These are phyloP conservation scores for Diploscapter pachys DNA, from an alignment of 1,140 invertebrate species.

Conservation along the genomic window DNA sequence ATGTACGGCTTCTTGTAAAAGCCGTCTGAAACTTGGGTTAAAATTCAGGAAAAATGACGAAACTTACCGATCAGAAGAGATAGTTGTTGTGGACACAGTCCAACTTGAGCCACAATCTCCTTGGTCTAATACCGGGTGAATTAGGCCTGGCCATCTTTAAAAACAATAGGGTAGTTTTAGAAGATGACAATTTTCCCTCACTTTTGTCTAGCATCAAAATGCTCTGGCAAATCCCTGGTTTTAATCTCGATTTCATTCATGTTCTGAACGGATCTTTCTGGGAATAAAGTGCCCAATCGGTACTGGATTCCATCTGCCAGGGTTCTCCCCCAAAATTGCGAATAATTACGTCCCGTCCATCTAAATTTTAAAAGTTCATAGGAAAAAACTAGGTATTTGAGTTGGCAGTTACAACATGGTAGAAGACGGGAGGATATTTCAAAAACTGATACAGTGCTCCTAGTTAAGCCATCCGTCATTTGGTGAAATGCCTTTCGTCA, in stretches of 20 bases:
- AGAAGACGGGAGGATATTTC: too few species aligned
- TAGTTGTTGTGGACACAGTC: constrained; percentile 76
- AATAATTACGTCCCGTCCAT: constrained; percentile 79
- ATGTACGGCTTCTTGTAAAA: too few species aligned
- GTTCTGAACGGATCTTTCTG: constrained; percentile 59
- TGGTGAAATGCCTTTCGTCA: too few species aligned
- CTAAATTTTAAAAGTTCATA: constrained; percentile 39
- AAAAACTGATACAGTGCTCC: too few species aligned
- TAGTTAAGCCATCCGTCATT: too few species aligned
- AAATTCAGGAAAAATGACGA: background rate
- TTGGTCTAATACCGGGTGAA: constrained; percentile 77
- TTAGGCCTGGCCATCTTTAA: constrained; percentile 69
- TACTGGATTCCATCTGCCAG: constrained; percentile 74
- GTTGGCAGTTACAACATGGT: too few species aligned
- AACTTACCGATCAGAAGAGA: constrained; percentile 38
- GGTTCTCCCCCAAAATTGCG: constrained; percentile 77
- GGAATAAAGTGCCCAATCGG: constrained; percentile 69
- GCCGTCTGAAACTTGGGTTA: background rate
- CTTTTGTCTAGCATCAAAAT: constrained; percentile 72
- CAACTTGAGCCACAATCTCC: constrained; percentile 85
- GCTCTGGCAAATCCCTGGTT: constrained; percentile 51
- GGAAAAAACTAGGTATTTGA: too few species aligned
- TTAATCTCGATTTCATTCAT: constrained; percentile 63
- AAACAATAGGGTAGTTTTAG: too few species aligned
- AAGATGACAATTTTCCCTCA: constrained; percentile 56